Percentiles rank a stretch among this genome's conserved stretches.
Conservation (phyloP, 2,797 vertebrate species). For the Thripadectes ignobilis region DNA sequence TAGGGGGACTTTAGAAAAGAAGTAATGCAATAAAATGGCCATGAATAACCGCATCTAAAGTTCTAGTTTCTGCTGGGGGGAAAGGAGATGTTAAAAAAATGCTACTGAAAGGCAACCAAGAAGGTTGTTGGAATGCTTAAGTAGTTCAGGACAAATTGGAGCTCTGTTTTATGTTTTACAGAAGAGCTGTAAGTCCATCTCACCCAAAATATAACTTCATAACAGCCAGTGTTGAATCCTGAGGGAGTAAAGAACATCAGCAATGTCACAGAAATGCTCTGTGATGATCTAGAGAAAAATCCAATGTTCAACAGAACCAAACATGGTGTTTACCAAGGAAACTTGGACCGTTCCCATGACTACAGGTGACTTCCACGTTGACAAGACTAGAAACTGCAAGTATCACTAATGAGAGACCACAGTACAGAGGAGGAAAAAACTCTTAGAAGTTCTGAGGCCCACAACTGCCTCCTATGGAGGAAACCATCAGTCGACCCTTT, state of each 20-base stretch:
- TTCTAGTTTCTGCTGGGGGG: accelerated
- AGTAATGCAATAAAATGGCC: not conserved
- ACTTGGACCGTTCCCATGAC: not conserved
- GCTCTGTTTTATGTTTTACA: not conserved
- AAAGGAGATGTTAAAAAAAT: not conserved
- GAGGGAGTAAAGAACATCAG: not conserved
- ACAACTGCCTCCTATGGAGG: not conserved
- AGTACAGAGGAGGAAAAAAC: accelerated
- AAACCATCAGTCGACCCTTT: not conserved
- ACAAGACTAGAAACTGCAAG: not conserved
- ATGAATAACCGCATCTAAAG: not conserved
- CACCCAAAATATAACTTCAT: not conserved
- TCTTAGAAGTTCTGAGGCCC: not conserved
- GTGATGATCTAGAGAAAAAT: not conserved
- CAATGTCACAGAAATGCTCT: not conserved
- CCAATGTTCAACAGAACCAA: not conserved
- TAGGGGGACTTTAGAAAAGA: not conserved
- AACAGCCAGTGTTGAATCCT: not conserved
- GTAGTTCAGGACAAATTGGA: not conserved
- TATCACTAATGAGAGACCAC: not conserved
- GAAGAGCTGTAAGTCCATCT: not conserved
- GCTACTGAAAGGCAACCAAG: not conserved
- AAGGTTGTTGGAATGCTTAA: not conserved
- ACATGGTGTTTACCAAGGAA: not conserved
- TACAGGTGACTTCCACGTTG: not conserved